Evolutionary conservation across 2,888 invertebrate species (phyloP).

Genomic region (Melanophora roralis): DNA sequence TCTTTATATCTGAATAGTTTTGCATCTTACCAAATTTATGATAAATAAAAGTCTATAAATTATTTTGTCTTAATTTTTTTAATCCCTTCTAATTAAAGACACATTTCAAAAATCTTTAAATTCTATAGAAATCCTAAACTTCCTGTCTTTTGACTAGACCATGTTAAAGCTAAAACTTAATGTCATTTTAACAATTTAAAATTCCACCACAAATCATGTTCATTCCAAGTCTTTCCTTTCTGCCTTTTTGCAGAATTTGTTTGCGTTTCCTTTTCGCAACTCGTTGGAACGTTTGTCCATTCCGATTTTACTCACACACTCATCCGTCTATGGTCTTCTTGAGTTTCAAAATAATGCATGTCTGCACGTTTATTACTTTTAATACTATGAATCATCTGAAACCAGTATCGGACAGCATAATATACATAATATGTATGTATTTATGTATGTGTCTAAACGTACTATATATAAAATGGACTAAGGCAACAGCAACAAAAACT

Average conservation of each 20-base stretch:
- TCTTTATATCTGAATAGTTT: too few relatives aligned
- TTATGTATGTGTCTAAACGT: too few relatives aligned
- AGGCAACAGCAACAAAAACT: constrained; percentile 37
- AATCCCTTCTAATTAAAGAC: neutral
- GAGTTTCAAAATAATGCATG: constrained; percentile 60
- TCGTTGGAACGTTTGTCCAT: neutral
- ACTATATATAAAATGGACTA: constrained; percentile 27
- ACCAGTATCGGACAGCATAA: constrained; percentile 27
- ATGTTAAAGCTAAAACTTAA: neutral
- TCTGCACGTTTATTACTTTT: constrained; percentile 57
- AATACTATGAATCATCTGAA: constrained; percentile 59
- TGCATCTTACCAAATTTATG: too few relatives aligned
- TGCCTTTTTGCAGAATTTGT: neutral
- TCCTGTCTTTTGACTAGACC: constrained; percentile 3
- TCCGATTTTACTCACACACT: neutral
- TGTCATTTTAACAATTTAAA: constrained; percentile 12
- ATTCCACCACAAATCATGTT: constrained; percentile 22
- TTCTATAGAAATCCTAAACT: constrained; percentile 21
- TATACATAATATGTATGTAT: constrained; percentile 39
- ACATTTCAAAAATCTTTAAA: neutral
- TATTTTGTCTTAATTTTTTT: too few relatives aligned
- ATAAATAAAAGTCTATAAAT: too few relatives aligned
- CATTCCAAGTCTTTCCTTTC: constrained; percentile 8
- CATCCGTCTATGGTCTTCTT: constrained; percentile 30
- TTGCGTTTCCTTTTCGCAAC: constrained; percentile 21